Conservation (phyloP, 1,140 invertebrate species). For the Drosophila asahinai region DNA sequence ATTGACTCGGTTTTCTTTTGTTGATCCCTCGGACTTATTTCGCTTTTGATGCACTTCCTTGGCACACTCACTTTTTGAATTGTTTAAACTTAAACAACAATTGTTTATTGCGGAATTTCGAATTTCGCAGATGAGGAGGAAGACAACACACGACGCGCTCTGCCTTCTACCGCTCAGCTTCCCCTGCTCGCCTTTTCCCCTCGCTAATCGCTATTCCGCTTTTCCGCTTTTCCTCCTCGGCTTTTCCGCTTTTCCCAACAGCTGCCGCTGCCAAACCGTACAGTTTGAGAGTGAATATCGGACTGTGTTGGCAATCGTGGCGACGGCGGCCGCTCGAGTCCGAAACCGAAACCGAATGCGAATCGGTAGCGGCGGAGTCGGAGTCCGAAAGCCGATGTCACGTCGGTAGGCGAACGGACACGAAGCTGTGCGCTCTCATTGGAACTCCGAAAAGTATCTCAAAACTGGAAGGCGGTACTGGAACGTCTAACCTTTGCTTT, state of each 20-base stretch:
- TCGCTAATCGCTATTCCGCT: slow-evolving; percentile 20
- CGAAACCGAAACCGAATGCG: slow-evolving; percentile 11
- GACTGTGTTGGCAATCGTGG: slow-evolving; percentile 43
- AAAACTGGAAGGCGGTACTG: slow-evolving; percentile 45
- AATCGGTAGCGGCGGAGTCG: slow-evolving; percentile 33
- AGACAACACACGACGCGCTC: slow-evolving; percentile 62
- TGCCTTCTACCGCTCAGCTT: slow-evolving; percentile 29
- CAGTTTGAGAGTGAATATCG: slow-evolving; percentile 79
- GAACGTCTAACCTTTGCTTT: slow-evolving; percentile 38
- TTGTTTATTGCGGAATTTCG: slow-evolving; percentile 46
- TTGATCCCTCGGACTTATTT: slow-evolving; percentile 6
- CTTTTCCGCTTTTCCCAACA: slow-evolving; percentile 51
- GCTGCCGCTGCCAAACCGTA: slow-evolving; percentile 75
- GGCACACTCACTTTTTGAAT: slow-evolving; percentile 62
- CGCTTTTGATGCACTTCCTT: slow-evolving; percentile 18
- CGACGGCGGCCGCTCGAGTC: slow-evolving; percentile 12
- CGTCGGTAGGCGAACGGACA: slow-evolving; percentile 10
- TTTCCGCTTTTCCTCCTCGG: slow-evolving; percentile 35
- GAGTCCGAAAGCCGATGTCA: slow-evolving; percentile 14
- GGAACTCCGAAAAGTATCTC: slow-evolving; percentile 41
- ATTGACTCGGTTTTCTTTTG: slow-evolving; percentile 12
- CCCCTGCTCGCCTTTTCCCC: slow-evolving; percentile 36
- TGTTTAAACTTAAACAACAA: slow-evolving; percentile 53
- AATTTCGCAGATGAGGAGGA: slow-evolving; percentile 40
- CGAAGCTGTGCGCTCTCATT: slow-evolving; percentile 33